Conservation (phyloP, 2,113 vertebrate genomes). For the Callocephalon fimbriatum region DNA sequence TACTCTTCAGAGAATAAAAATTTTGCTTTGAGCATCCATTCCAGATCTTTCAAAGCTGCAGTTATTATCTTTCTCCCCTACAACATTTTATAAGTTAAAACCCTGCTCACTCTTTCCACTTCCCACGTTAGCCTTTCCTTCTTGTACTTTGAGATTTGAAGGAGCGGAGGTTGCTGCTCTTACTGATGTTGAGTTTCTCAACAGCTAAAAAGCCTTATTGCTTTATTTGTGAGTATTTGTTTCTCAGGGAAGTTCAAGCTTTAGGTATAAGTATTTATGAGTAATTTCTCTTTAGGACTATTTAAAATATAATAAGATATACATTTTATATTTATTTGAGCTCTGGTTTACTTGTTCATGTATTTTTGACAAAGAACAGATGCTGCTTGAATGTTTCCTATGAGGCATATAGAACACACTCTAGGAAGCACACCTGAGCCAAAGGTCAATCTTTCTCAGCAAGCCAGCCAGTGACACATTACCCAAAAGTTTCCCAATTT, state of each 20-base stretch:
- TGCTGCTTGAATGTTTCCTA: conserved; percentile 40
- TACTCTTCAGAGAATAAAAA: not conserved
- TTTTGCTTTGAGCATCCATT: not conserved
- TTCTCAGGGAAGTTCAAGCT: not conserved
- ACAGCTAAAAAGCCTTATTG: not conserved
- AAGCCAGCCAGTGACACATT: not conserved
- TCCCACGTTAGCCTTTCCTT: not conserved
- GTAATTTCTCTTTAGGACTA: not conserved
- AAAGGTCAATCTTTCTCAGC: conserved; percentile 18
- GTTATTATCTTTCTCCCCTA: not conserved
- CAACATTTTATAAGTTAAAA: not conserved
- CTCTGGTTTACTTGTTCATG: conserved; percentile 8
- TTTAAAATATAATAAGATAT: conserved; percentile 30
- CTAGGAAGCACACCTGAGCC: not conserved
- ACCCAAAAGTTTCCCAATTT: not conserved
- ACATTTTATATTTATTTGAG: conserved; percentile 8
- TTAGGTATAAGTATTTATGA: conserved; percentile 27
- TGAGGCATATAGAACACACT: conserved; percentile 28
- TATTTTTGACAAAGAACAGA: conserved; percentile 60
- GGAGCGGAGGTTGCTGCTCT: not conserved
- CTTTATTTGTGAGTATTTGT: not conserved
- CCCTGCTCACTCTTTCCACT: not conserved
- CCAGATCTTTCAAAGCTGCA: not conserved
- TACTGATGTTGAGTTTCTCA: not conserved
- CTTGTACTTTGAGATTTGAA: not conserved